Evolutionary conservation across 2,113 vertebrate species (phyloP), one percentile per base, ranked within the genome.

Genomic region (Rousettus leschenaultii): DNA sequence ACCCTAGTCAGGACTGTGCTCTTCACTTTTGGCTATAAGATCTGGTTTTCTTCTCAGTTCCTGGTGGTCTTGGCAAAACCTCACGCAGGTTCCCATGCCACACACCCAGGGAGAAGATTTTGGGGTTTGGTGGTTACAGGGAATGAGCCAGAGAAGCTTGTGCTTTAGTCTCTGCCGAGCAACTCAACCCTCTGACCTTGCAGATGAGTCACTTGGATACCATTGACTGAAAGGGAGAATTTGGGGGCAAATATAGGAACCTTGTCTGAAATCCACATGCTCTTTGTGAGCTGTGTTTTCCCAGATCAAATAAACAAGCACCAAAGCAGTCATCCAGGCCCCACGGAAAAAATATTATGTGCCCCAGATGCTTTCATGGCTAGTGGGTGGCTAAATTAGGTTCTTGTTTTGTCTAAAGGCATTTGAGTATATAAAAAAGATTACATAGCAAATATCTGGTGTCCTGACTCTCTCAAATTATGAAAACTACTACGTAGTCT

Each of bases 361-460:
- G 77, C 82, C 93, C 73, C 91, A 97, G 91, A 97, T 96, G 94
- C 79, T 86, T 97, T 87, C 94, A 94, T 94, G 96, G 93, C 95
- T 93, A 55, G 89, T 85, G 96, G 95, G 93, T 94, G 91, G 84
- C 93, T 97, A 96, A 97, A 97, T 96, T 97, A 89, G 91, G 86
- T 92, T 95, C 93, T 93, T 98, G 97, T 97, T 98, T 97, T 97
- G 97, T 97, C 97, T 98, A 79, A 97, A 94, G 66, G 70, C 74
- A 95, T 89, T 97, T 75, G 86, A 85, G 91, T 95, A 91, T 97
- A 93, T 85, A 89, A 93, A 92, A 96, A 96, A 95, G 91, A 95
- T 91, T 91, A 95, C 84, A 97, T 53, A 96, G 91, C 73, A 95
- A 96, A 93, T 95, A 96, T 93, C 89, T 95, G 86, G 86, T 86